Percentiles rank a stretch among this genome's conserved stretches.
These are phyloP conservation scores for Drosophila erecta DNA, from an alignment of 1,140 invertebrate species.

Conservation along the genomic window DNA sequence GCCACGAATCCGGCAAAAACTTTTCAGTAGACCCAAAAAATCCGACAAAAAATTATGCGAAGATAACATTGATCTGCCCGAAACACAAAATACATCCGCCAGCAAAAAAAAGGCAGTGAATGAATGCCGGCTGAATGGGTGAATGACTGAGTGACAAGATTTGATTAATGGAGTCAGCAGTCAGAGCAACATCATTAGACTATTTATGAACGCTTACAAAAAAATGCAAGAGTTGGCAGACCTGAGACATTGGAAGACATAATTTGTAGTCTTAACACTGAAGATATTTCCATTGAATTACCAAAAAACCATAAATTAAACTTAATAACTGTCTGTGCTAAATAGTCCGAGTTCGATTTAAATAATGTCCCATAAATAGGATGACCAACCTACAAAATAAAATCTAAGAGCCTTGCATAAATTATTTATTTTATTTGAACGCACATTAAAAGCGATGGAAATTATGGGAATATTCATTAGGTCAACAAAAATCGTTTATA, in stretches of 20 bases:
- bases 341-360: background rate
- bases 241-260: background rate
- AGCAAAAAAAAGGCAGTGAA: conserved; percentile 34
- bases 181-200: conserved; percentile 67
- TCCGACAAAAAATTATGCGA: conserved; percentile 4
- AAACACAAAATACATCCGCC: conserved; percentile 60
- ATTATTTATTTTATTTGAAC: conserved; percentile 13
- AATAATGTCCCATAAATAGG: conserved; percentile 3
- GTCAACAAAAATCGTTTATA: conserved; percentile 27
- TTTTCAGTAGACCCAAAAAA: conserved; percentile 32
- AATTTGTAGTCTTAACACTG: background rate
- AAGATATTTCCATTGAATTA: too few species aligned
- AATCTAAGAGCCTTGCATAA: conserved; percentile 33
- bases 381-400: conserved; percentile 38
- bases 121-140: conserved; percentile 42
- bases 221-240: conserved; percentile 41
- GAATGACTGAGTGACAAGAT: conserved; percentile 65
- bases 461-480: conserved; percentile 31
- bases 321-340: too few species aligned
- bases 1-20: conserved; percentile 24
- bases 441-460: conserved; percentile 13
- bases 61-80: conserved; percentile 49
- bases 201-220: conserved; percentile 42
- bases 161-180: conserved; percentile 65
- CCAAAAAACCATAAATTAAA: background rate